Conservation (phyloP, 2,888 invertebrate species). For the Bembecia ichneumoniformis region DNA sequence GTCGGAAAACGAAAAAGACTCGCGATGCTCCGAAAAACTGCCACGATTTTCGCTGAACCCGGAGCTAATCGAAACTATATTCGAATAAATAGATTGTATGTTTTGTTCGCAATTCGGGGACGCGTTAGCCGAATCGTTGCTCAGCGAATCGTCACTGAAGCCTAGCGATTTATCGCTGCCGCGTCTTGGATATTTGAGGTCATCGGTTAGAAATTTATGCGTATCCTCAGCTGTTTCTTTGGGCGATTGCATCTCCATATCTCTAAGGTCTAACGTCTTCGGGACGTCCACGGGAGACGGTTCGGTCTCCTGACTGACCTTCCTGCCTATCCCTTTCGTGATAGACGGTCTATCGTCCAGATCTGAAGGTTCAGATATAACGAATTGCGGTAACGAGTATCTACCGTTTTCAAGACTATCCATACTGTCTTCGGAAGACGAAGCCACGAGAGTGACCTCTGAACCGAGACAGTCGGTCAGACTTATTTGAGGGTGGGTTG, state of each 20-base stretch:
- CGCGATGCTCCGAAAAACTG: constrained; percentile 60
- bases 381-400: constrained; percentile 73
- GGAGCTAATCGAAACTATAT: constrained; percentile 71
- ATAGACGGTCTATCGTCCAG: constrained; percentile 82
- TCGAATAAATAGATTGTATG: constrained; percentile 60
- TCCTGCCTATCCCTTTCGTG: constrained; percentile 82
- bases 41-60: constrained; percentile 73
- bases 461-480: constrained; percentile 92
- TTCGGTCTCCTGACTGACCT: constrained; percentile 78
- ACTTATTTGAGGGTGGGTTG: constrained; percentile 87
- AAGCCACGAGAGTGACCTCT: constrained; percentile 84
- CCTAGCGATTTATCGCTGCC: constrained; percentile 80
- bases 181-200: constrained; percentile 68
- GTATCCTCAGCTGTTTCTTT: constrained; percentile 38
- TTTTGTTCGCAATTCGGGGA: constrained; percentile 72
- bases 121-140: constrained; percentile 73
- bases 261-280: constrained; percentile 22
- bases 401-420: constrained; percentile 76
- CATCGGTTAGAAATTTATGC: constrained; percentile 31
- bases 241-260: constrained; percentile 53
- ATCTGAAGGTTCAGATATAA: constrained; percentile 81
- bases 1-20: constrained; percentile 63
- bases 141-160: constrained; percentile 81
- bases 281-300: constrained; percentile 20
- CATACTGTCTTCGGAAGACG: constrained; percentile 81